Conservation (phyloP, 1,140 invertebrate genomes). For the Aricia agestis region DNA sequence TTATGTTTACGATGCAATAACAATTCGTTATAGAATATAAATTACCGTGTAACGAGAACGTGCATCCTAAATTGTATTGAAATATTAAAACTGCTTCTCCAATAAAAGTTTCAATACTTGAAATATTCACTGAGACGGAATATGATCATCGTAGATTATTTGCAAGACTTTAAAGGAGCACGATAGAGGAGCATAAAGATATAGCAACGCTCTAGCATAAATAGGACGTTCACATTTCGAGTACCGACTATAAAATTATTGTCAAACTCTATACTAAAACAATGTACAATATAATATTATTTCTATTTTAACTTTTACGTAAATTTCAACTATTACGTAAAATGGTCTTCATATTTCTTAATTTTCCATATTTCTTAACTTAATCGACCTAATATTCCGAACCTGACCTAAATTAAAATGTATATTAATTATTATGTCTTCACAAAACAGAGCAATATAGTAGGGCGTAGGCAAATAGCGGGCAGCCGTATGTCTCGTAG, state of each 20-base stretch:
- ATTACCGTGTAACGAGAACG: neutral
- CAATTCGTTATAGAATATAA: neutral
- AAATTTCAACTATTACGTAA: no score
- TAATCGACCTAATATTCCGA: no score
- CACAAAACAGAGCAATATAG: no score
- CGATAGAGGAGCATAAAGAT: neutral
- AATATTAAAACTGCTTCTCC: constrained; percentile 4
- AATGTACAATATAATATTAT: no score
- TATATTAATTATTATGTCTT: no score
- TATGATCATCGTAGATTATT: constrained; percentile 10
- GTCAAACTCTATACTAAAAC: no score
- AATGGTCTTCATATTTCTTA: no score
- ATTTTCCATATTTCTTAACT: no score
- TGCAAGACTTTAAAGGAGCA: neutral
- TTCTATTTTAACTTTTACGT: no score
- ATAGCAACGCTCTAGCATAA: neutral
- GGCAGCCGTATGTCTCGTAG: neutral
- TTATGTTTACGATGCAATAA: neutral
- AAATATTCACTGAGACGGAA: constrained; percentile 13
- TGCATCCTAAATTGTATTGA: constrained; percentile 13
- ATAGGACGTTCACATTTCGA: neutral
- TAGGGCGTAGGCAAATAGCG: no score
- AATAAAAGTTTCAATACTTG: constrained; percentile 15
- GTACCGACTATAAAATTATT: neutral
- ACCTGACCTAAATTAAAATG: no score